A percentile compares a stretch with the other conserved stretches of the same genome.
phyloP scores from a whole-genome alignment of 1,140 invertebrate genomes.

The Notospermus geniculatus region DNA sequence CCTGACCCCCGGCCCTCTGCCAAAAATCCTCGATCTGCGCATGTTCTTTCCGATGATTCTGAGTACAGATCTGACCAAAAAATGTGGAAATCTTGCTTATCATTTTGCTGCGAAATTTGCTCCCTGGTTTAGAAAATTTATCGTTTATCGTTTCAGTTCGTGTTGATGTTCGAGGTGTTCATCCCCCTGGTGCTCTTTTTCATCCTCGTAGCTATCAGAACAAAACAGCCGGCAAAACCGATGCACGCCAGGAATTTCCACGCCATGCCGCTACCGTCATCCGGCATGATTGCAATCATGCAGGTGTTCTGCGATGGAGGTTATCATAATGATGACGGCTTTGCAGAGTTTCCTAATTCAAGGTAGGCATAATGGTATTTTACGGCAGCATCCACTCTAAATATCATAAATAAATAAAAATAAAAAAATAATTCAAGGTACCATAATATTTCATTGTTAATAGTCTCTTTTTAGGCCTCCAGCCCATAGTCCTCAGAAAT shows the following conservation, averaged over 20 bases:
- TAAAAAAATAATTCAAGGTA: too few relatives aligned
- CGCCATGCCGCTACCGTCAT: constrained; percentile 54
- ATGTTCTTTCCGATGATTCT: neutral
- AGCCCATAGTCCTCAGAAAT: too few relatives aligned
- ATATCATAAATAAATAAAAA: too few relatives aligned
- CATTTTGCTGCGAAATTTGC: neutral
- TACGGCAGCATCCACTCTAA: too few relatives aligned
- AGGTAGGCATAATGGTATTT: too few relatives aligned
- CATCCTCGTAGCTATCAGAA: constrained; percentile 54
- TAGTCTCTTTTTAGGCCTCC: too few relatives aligned
- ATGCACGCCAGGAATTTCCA: constrained; percentile 41
- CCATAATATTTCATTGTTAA: too few relatives aligned
- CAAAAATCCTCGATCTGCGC: neutral
- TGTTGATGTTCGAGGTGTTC: constrained; percentile 57
- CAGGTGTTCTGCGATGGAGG: constrained; percentile 57
- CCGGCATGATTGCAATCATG: constrained; percentile 57
- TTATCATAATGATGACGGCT: constrained; percentile 49
- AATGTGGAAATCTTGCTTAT: neutral
- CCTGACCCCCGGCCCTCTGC: neutral
- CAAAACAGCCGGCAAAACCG: constrained; percentile 52
- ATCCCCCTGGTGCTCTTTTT: constrained; percentile 58
- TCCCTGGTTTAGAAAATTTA: constrained; percentile 15
- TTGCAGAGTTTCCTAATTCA: constrained; percentile 51
- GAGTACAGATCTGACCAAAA: neutral
- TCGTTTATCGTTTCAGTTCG: constrained; percentile 48